Percentiles rank a stretch among this genome's conserved stretches.
Conservation (phyloP, 1,140 invertebrate genomes). For the Pissodes strobi region DNA sequence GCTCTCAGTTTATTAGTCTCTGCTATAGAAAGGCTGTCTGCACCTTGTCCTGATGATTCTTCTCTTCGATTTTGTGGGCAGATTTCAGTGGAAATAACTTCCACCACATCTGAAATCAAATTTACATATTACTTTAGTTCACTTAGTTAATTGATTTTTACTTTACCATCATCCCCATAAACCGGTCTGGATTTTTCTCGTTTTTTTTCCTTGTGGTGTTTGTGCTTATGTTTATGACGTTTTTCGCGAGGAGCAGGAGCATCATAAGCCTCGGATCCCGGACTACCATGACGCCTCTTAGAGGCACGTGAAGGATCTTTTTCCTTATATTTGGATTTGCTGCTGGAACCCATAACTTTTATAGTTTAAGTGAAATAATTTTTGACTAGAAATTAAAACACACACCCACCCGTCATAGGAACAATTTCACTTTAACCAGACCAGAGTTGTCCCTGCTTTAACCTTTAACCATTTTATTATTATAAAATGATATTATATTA, state of each 20-base stretch:
- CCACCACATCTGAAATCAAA: conserved; percentile 50
- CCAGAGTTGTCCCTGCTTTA: too few species aligned
- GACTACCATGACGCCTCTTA: conserved; percentile 60
- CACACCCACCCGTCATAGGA: too few species aligned
- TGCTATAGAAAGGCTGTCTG: conserved; percentile 77
- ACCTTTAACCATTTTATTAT: too few species aligned
- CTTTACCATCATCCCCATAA: conserved; percentile 64
- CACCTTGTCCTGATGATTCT: conserved; percentile 43
- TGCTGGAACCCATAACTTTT: conserved; percentile 62
- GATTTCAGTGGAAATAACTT: conserved; percentile 42
- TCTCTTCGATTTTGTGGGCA: neutral
- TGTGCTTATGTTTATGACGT: conserved; percentile 65
- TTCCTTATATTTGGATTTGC: conserved; percentile 58
- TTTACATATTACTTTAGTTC: too few species aligned
- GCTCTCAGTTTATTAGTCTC: conserved; percentile 91
- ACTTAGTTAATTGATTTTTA: too few species aligned
- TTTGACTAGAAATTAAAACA: too few species aligned
- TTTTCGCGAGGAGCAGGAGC: conserved; percentile 60
- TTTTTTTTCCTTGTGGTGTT: conserved; percentile 64
- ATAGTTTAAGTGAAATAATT: conserved; percentile 1
- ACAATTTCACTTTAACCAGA: too few species aligned
- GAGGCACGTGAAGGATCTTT: conserved; percentile 48
- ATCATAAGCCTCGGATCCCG: conserved; percentile 57
- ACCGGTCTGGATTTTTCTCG: conserved; percentile 57
- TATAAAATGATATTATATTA: too few species aligned